A percentile compares a stretch with the other conserved stretches of the same genome.
phyloP scores from a whole-genome alignment of 2,113 vertebrate genomes.

The Bubo blakistoni region DNA sequence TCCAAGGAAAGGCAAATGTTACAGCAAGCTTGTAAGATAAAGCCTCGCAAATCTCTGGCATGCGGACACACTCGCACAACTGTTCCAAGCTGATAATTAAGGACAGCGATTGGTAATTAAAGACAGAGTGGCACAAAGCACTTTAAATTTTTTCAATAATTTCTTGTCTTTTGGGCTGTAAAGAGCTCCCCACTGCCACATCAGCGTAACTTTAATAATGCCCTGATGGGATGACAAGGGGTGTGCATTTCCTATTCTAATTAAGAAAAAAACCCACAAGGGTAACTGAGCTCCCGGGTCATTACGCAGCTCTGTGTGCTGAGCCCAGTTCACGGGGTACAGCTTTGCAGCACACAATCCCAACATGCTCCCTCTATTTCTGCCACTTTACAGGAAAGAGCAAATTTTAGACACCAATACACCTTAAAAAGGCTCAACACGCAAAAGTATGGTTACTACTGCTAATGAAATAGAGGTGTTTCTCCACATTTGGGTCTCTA shows the following conservation, averaged over 20 bases:
- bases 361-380: rapidly evolving
- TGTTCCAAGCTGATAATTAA: not conserved
- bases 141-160: not conserved
- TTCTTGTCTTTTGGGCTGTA: not conserved
- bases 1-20: not conserved
- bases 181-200: not conserved
- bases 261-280: not conserved
- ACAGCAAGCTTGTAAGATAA: not conserved
- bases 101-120: not conserved
- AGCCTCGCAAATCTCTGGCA: not conserved
- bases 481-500: not conserved
- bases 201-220: not conserved
- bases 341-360: not conserved
- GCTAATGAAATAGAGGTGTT: rapidly evolving
- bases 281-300: not conserved
- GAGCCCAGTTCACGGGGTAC: not conserved
- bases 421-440: not conserved
- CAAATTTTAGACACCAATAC: not conserved
- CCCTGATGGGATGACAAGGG: not conserved
- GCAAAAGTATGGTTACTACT: rapidly evolving
- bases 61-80: rapidly evolving
- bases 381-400: not conserved
- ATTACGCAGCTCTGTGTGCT: not conserved
- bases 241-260: not conserved
- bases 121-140: not conserved